phyloP scores from a whole-genome alignment of 2,888 invertebrate genomes.

The Mythimna impura region DNA sequence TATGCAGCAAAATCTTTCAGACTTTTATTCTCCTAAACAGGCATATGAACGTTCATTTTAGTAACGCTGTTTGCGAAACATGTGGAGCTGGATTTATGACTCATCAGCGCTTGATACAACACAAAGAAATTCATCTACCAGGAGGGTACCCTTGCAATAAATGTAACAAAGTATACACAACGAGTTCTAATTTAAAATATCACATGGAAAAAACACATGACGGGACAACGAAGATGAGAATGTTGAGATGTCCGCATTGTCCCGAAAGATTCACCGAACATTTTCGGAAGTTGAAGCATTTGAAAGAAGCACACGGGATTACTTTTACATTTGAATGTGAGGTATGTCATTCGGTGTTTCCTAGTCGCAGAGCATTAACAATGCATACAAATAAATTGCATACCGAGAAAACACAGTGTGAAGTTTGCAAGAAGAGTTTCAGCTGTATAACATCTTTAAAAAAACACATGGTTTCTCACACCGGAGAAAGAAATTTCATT shows the following conservation, averaged over 20 bases:
- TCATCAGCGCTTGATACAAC: slow-evolving; percentile 78
- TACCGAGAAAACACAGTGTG: slow-evolving; percentile 84
- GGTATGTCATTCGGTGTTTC: slow-evolving; percentile 76
- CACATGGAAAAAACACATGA: slow-evolving; percentile 81
- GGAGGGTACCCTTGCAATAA: slow-evolving; percentile 81
- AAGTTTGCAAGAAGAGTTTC: slow-evolving; percentile 86
- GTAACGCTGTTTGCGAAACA: slow-evolving; percentile 81
- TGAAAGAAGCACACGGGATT: slow-evolving; percentile 80
- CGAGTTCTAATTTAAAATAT: slow-evolving; percentile 81
- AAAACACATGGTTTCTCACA: slow-evolving; percentile 79
- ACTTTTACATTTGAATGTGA: slow-evolving; percentile 81
- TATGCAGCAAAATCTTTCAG: slow-evolving; percentile 79
- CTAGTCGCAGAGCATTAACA: slow-evolving; percentile 77
- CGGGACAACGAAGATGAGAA: slow-evolving; percentile 75
- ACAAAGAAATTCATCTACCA: slow-evolving; percentile 80
- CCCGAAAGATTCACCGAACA: slow-evolving; percentile 81
- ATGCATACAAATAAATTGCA: slow-evolving; percentile 83
- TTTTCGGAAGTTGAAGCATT: slow-evolving; percentile 81
- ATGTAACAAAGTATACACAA: slow-evolving; percentile 87
- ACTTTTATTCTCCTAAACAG: slow-evolving; percentile 82
- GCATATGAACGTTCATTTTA: slow-evolving; percentile 85
- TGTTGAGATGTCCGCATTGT: slow-evolving; percentile 80
- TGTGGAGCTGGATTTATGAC: slow-evolving; percentile 84
- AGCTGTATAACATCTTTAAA: slow-evolving; percentile 80
- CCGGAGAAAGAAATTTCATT: slow-evolving; percentile 76